phyloP scores from a whole-genome alignment of 1,140 invertebrate species.

The Magallana ariakensis region DNA sequence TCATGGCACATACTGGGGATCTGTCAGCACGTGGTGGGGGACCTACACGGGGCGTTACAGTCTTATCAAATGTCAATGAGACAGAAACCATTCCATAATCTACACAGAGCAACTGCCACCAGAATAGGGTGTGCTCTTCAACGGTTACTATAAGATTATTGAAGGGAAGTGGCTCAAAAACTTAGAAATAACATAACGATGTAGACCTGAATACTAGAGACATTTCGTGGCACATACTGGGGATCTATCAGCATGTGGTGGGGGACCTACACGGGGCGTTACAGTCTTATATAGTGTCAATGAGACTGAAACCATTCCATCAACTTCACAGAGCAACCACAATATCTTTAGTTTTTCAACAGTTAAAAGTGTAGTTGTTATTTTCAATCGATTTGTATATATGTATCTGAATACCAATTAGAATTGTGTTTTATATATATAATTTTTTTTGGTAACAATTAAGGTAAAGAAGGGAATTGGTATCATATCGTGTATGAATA shows the following conservation, averaged over 20 bases:
- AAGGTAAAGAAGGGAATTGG: too few relatives aligned
- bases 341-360: too few relatives aligned
- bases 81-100: neutral
- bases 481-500: too few relatives aligned
- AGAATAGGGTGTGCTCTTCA: neutral
- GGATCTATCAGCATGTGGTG: neutral
- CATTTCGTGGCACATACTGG: neutral
- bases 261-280: neutral
- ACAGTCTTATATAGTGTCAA: neutral
- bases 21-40: neutral
- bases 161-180: too few relatives aligned
- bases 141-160: too few relatives aligned
- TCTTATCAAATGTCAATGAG: neutral
- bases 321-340: neutral
- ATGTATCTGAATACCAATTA: too few relatives aligned
- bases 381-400: too few relatives aligned
- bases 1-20: neutral
- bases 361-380: neutral
- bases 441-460: too few relatives aligned
- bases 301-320: neutral
- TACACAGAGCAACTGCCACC: neutral
- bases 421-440: too few relatives aligned
- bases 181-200: too few relatives aligned
- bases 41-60: neutral
- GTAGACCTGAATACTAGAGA: neutral